Percentiles rank a stretch among this genome's conserved stretches.
These are phyloP conservation scores for Etheostoma perlongum DNA, from an alignment of 2,797 vertebrate genomes.

Conservation along the genomic window DNA sequence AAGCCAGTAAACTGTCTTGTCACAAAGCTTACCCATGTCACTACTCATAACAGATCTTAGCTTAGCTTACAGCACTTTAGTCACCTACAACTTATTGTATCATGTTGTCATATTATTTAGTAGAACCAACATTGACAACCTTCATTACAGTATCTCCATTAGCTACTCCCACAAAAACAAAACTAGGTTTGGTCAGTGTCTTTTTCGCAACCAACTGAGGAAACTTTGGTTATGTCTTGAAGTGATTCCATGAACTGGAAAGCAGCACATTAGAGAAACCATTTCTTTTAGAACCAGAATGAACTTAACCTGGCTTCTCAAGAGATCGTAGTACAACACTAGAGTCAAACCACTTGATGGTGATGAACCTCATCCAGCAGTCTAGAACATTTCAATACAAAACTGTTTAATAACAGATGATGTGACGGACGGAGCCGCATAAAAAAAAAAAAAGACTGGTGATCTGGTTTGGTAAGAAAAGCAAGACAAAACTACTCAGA, in stretches of 20 bases:
- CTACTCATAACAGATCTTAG: conserved; percentile 33
- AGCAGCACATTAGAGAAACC: conserved; percentile 74
- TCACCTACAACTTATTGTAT: conserved; percentile 22
- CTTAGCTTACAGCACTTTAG: conserved; percentile 28
- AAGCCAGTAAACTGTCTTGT: conserved; percentile 25
- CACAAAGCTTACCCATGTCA: conserved; percentile 38
- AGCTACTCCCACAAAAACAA: conserved; percentile 43
- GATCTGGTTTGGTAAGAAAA: conserved; percentile 63
- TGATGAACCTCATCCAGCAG: conserved; percentile 38
- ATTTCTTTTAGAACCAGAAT: conserved; percentile 66
- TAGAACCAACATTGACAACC: conserved; percentile 28
- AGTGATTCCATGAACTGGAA: conserved; percentile 70
- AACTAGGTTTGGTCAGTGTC: conserved; percentile 72
- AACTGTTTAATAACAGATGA: conserved; percentile 11
- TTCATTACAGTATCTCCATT: conserved; percentile 34
- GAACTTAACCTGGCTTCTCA: conserved; percentile 56
- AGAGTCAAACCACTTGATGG: conserved; percentile 39
- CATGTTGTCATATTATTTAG: conserved; percentile 6
- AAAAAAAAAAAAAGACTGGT: conserved; percentile 62
- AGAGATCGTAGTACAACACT: conserved; percentile 37
- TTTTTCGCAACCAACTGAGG: conserved; percentile 68
- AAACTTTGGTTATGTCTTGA: conserved; percentile 82
- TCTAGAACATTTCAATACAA: conserved; percentile 46
- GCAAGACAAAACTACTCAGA: conserved; percentile 56
- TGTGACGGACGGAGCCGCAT: conserved; percentile 10